These are phyloP conservation scores for Stomatorhinus ivindoensis DNA, from an alignment of 2,113 vertebrate genomes.

Conservation along the genomic window DNA sequence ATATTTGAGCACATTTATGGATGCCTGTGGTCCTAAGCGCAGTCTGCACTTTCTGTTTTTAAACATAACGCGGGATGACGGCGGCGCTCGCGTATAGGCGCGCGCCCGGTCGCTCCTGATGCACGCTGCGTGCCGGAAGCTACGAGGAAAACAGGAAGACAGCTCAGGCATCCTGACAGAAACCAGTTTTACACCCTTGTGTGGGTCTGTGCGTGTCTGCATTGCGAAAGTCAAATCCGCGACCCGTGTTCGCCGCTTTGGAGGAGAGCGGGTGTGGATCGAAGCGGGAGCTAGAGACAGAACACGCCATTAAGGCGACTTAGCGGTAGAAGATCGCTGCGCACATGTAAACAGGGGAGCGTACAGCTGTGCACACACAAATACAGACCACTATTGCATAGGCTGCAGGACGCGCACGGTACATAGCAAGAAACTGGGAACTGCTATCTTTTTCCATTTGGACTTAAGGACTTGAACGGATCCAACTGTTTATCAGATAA, in stretches of 20 bases:
- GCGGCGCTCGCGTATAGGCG: not conserved
- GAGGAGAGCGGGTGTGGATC: not conserved
- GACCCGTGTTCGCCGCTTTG: not conserved
- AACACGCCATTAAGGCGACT: not conserved
- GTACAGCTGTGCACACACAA: not conserved
- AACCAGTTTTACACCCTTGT: not conserved
- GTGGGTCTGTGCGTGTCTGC: not conserved
- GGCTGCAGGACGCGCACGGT: not conserved
- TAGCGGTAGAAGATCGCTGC: not conserved
- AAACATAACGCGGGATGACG: not conserved
- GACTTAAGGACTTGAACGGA: not conserved
- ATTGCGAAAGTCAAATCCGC: conserved; percentile 1
- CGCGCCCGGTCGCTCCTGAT: not conserved
- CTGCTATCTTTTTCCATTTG: not conserved
- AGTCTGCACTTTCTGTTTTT: not conserved
- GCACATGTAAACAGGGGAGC: conserved; percentile 4
- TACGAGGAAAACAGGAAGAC: not conserved
- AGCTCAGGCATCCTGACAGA: not conserved
- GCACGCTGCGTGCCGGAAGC: not conserved
- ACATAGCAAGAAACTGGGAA: not conserved
- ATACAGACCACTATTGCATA: not conserved
- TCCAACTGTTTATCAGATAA: not conserved
- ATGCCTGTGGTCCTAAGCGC: not conserved
- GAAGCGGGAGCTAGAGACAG: not conserved
- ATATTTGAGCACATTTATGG: not conserved